A percentile compares a stretch with the other conserved stretches of the same genome.
Conservation (phyloP, 1,140 invertebrate species). For the Drosophila nikananu region DNA sequence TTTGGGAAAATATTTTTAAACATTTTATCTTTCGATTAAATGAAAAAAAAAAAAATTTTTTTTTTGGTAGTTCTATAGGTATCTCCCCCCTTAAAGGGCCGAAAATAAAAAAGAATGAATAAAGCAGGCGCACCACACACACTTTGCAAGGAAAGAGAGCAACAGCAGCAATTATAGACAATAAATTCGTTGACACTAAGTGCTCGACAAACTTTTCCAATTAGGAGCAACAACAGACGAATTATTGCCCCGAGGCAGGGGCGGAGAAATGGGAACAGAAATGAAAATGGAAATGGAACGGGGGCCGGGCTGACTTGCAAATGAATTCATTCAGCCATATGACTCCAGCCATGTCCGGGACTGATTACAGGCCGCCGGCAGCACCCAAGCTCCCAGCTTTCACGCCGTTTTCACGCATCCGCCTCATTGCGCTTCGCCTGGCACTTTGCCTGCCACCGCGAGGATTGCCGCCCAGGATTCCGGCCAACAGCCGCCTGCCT, state of each 20-base stretch:
- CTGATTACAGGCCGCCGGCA: slow-evolving; percentile 52
- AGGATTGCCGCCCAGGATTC: slow-evolving; percentile 6
- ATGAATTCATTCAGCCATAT: slow-evolving; percentile 54
- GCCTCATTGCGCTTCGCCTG: slow-evolving; percentile 64
- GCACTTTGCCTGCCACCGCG: slow-evolving; percentile 25
- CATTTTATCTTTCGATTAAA: too few species aligned
- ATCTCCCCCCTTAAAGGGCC: too few species aligned
- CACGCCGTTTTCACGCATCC: slow-evolving; percentile 67
- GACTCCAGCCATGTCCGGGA: slow-evolving; percentile 35
- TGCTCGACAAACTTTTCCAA: slow-evolving; percentile 70
- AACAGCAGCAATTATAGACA: slow-evolving; percentile 47
- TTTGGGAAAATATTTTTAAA: too few species aligned
- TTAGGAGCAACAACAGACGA: slow-evolving; percentile 63
- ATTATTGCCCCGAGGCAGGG: slow-evolving; percentile 39
- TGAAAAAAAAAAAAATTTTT: too few species aligned
- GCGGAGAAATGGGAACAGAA: too few species aligned
- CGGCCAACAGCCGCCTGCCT: slow-evolving; percentile 9
- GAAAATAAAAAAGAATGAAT: slow-evolving; percentile 13
- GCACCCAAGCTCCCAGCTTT: slow-evolving; percentile 35
- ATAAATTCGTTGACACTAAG: slow-evolving; percentile 49
- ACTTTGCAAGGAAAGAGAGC: not conserved
- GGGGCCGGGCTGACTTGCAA: slow-evolving; percentile 30
- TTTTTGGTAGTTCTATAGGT: too few species aligned
- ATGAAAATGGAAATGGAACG: not conserved
- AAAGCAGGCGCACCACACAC: not conserved